A percentile compares a stretch with the other conserved stretches of the same genome.
Conservation (phyloP, 2,113 vertebrate genomes). For the Polyodon spathula region DNA sequence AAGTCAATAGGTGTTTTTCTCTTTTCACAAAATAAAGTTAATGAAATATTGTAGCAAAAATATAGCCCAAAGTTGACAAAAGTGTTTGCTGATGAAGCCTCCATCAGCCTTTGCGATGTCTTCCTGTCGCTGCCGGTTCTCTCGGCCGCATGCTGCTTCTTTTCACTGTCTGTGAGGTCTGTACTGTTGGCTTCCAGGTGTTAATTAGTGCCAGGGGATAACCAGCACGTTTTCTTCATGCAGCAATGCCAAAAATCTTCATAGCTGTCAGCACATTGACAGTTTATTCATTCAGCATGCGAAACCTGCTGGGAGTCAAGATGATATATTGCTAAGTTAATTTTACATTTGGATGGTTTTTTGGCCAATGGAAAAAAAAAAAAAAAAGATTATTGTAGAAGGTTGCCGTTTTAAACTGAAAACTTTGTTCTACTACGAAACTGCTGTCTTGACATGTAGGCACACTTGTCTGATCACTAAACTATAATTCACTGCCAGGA, state of each 20-base stretch:
- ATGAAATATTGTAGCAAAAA: too few relatives aligned
- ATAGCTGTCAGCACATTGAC: slow-evolving; percentile 10
- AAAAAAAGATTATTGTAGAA: neutral
- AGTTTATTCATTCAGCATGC: slow-evolving; percentile 12
- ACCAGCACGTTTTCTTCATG: slow-evolving; percentile 11
- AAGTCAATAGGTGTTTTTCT: too few relatives aligned
- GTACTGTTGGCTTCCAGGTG: neutral
- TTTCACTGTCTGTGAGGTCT: neutral
- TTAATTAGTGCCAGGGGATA: slow-evolving; percentile 30
- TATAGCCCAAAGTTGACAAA: too few relatives aligned
- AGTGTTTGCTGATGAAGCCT: neutral
- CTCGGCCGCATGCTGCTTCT: neutral
- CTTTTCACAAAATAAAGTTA: too few relatives aligned
- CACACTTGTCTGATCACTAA: neutral
- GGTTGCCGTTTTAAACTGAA: neutral
- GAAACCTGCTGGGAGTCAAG: slow-evolving; percentile 14
- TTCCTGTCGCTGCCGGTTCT: neutral
- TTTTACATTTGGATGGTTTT: slow-evolving; percentile 17
- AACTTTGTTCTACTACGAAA: neutral
- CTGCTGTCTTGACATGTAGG: neutral
- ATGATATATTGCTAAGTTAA: slow-evolving; percentile 17
- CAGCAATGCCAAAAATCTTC: slow-evolving; percentile 17
- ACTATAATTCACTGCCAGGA: neutral
- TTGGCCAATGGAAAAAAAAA: slow-evolving; percentile 2
- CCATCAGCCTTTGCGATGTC: neutral